Evolutionary conservation across 2,113 vertebrate genomes (phyloP), one percentile per base, ranked within the genome.

Genomic region (Meles meles): DNA sequence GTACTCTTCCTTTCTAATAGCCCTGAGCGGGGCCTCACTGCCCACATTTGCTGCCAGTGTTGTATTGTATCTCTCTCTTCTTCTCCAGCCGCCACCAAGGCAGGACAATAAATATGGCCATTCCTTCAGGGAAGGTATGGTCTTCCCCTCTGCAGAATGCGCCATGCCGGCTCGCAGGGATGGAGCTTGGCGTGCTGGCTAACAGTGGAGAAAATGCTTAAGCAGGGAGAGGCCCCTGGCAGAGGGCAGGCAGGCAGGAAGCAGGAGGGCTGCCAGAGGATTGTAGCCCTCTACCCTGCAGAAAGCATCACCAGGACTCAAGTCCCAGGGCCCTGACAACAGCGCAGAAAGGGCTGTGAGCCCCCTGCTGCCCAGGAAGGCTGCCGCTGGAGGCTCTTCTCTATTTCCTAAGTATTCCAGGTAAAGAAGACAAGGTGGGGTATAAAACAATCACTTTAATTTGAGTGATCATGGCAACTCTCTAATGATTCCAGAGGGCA

Each of bases 121-220:
- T 94, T 98, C 94, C 91, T 97, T 91, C 80, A 52, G 55, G 57
- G 61, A 97, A 91, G 18, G 83, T 93, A 96, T 96, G 63, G 89
- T 94, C 80, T 20, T 91, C 34, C 17, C 67, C 97, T 76, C 18
- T 84, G 87, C 92, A 85, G 98, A 99, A 98, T 98, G 97, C 96
- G 98, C 98, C 98, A 98, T 98, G 88, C 88, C 95, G 95, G 97
- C 96, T 49, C 96, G 59, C 91, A 96, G 98, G 97, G 98, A 91
- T 81, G 96, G 98, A 99, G 98, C 98, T 99, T 97, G 98, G 99
- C 6, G 14, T 86, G 97, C 88, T 90, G 65, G 27, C 42, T 15
- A 0, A 14, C 25, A 90, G 90, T 82, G 94, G 96, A 84, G 96
- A 91, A 98, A 99, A 99, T 98, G 97, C 96, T 81, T 97, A 98